Conservation (phyloP, 2,797 vertebrate species). For the Tamandua tetradactyla region DNA sequence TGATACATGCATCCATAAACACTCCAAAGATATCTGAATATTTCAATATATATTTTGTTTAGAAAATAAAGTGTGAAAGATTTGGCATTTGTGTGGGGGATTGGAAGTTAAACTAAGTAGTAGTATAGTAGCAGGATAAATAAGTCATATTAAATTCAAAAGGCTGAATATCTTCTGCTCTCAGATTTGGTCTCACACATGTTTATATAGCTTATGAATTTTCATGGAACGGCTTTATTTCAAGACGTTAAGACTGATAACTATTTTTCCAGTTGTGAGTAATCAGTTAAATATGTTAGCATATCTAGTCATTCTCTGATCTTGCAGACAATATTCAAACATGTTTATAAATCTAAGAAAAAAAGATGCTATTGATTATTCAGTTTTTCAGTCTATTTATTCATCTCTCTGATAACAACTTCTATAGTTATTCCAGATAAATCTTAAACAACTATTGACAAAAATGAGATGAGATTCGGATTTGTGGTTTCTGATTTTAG, state of each 20-base stretch:
- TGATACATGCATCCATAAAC: neutral
- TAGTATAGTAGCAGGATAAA: constrained; percentile 44
- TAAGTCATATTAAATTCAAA: constrained; percentile 29
- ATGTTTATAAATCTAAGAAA: constrained; percentile 54
- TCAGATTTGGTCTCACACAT: constrained; percentile 44
- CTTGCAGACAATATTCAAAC: constrained; percentile 9
- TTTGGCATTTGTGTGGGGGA: constrained; percentile 43
- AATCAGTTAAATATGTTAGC: constrained; percentile 42
- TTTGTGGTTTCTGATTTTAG: constrained; percentile 58
- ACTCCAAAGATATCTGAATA: neutral
- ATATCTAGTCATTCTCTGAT: constrained; percentile 14
- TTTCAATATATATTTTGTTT: constrained; percentile 28
- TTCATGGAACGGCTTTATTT: constrained; percentile 64
- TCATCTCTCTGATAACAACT: neutral
- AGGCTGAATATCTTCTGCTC: constrained; percentile 53
- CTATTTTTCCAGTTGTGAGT: constrained; percentile 42
- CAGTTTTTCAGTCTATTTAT: constrained; percentile 26
- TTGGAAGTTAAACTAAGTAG: constrained; percentile 54
- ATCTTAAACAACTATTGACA: constrained; percentile 61
- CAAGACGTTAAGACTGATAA: constrained; percentile 42
- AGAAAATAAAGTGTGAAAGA: neutral
- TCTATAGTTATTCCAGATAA: constrained; percentile 48
- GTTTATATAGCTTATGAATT: constrained; percentile 49
- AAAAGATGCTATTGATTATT: constrained; percentile 55
- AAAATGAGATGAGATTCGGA: constrained; percentile 54